Evolutionary conservation across 2,888 invertebrate genomes (phyloP), one percentile per base, ranked within the genome.

Genomic region (Cheilosia soror): DNA sequence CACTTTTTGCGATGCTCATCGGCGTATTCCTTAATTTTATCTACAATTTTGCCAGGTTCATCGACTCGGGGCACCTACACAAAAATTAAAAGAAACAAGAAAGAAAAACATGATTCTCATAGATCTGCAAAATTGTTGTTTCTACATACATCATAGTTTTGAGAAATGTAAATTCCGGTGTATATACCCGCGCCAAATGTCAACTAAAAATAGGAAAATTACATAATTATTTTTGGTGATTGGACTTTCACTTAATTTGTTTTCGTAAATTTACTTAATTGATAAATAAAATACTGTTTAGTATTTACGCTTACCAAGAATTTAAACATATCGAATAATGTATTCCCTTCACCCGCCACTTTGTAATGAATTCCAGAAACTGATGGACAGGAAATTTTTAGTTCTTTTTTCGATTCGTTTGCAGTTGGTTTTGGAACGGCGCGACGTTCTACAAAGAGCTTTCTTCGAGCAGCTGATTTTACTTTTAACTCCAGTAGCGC

Each of bases 11-110:
- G 90, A 78, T 90, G 89, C 15, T 91, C 89, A 9, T 97, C 96
- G 27, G 96, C 91, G 90, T 94, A 95, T 69, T 95, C 94, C 91
- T 95, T 95, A 53, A 96, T 91, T 91, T 95, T 96, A 87, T 95
- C 95, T 89, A 95, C 92, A 88, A 97, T 90, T 88, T 95, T 95
- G 81, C 93, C 92, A 4, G 98, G 98, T 88, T 97, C 96, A 92
- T 97, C 97, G 5, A 98, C 96, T 90, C 95, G 95, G 6, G 97
- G 97, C 87, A 97, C 94, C 97, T 98, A 92, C 75, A 55, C 71
- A 57, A 78, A 73, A 51, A 58, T 5, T 51, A 47, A 72, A 53
- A 47, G 44, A 6, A 47, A 53, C 75, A 57, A 78, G 63, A 31
- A 66, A 9, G 51, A 37, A 63, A 76, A 65, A 65, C 33, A 53